These are phyloP conservation scores for Corythornis madagascariensis DNA, from an alignment of 2,113 vertebrate genomes.

Conservation along the genomic window DNA sequence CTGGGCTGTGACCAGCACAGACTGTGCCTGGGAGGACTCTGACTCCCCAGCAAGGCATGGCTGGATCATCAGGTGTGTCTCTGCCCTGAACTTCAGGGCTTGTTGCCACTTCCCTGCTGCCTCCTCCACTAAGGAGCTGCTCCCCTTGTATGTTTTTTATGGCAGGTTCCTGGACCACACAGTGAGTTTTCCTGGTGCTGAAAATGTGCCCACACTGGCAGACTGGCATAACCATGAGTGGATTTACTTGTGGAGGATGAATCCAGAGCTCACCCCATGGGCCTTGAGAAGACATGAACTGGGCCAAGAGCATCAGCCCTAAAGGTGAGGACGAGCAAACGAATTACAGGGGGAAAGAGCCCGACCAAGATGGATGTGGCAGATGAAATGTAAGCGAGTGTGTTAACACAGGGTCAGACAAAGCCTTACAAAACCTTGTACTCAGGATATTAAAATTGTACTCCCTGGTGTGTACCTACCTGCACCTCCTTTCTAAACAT, in stretches of 20 bases:
- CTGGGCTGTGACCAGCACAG: neutral
- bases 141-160: neutral
- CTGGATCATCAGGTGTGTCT: neutral
- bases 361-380: neutral
- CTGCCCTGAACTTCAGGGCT: neutral
- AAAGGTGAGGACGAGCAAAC: neutral
- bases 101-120: neutral
- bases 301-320: neutral
- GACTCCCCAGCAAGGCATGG: accelerated
- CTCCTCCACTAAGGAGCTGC: neutral
- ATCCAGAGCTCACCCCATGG: neutral
- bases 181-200: accelerated
- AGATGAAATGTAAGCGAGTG: conserved; percentile 36
- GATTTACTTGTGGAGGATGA: neutral
- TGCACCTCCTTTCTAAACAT: conserved; percentile 57
- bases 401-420: neutral
- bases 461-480: conserved; percentile 55
- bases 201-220: accelerated
- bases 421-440: conserved; percentile 45
- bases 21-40: neutral
- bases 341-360: neutral
- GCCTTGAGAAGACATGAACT: accelerated
- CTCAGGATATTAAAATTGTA: conserved; percentile 58
- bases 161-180: neutral
- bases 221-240: neutral